A percentile compares a stretch with the other conserved stretches of the same genome.
phyloP scores from a whole-genome alignment of 2,113 vertebrate species.

The Oenanthe oenanthe region DNA sequence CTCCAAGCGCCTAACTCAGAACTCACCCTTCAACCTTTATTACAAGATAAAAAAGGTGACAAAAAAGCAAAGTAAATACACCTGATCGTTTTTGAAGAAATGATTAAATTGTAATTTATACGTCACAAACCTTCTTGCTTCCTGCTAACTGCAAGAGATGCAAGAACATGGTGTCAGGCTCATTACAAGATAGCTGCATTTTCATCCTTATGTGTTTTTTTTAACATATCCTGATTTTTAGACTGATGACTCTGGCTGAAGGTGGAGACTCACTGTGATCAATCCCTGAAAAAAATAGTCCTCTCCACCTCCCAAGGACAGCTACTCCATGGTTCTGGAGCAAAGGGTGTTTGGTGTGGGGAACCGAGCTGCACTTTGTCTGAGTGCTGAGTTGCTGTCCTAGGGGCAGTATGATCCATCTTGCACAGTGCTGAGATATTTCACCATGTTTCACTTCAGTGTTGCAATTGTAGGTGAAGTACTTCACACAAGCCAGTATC shows the following conservation, averaged over 20 bases:
- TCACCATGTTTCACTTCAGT: neutral
- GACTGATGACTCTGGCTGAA: neutral
- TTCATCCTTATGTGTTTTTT: neutral
- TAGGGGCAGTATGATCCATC: neutral
- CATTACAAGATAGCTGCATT: neutral
- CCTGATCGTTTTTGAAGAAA: neutral
- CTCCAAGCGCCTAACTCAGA: neutral
- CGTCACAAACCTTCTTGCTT: neutral
- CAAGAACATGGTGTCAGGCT: neutral
- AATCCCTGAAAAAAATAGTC: neutral
- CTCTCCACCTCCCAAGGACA: neutral
- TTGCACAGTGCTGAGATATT: neutral
- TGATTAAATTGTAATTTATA: neutral
- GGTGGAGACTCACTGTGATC: neutral
- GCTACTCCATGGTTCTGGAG: neutral
- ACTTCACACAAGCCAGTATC: neutral
- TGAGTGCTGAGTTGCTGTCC: rapidly evolving
- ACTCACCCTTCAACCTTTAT: neutral
- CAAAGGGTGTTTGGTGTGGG: neutral
- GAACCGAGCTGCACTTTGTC: neutral
- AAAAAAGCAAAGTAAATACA: neutral
- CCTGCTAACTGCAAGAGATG: neutral
- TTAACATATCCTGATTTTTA: neutral
- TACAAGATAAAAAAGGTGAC: neutral
- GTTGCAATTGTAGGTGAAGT: neutral